A percentile compares a stretch with the other conserved stretches of the same genome.
Conservation (phyloP, 2,113 vertebrate genomes). For the Semnornis frantzii region DNA sequence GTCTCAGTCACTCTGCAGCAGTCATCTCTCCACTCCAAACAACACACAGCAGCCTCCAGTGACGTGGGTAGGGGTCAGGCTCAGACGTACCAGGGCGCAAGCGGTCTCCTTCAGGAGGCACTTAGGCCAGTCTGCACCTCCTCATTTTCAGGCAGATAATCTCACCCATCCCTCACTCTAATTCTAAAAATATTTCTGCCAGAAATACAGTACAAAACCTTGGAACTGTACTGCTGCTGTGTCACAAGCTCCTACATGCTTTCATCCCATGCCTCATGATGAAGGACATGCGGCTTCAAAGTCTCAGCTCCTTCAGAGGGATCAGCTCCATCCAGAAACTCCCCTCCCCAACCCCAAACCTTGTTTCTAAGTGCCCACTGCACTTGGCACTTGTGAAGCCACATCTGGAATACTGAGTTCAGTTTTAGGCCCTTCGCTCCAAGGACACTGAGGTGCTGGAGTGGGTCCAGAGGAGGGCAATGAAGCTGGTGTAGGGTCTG, state of each 20-base stretch:
- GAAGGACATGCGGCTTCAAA: neutral
- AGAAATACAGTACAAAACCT: neutral
- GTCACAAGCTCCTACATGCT: neutral
- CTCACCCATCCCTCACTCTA: neutral
- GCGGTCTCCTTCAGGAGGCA: neutral
- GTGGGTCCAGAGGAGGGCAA: no score
- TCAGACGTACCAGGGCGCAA: rapidly evolving
- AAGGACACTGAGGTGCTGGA: no score
- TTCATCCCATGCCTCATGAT: neutral
- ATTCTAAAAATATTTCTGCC: neutral
- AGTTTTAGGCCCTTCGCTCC: no score
- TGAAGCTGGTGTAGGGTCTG: no score
- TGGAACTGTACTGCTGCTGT: rapidly evolving
- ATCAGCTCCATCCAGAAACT: neutral
- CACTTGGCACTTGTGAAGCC: no score
- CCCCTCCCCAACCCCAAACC: neutral
- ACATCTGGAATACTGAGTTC: no score
- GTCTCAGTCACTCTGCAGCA: rapidly evolving
- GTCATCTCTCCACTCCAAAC: neutral
- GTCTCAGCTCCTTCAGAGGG: neutral
- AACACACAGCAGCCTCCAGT: neutral
- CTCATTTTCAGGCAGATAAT: neutral
- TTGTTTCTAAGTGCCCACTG: neutral
- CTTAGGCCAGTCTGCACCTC: neutral
- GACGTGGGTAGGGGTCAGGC: neutral